Percentiles rank a stretch among this genome's conserved stretches.
These are phyloP conservation scores for Nephrotoma appendiculata DNA, from an alignment of 2,888 invertebrate genomes.

Conservation along the genomic window DNA sequence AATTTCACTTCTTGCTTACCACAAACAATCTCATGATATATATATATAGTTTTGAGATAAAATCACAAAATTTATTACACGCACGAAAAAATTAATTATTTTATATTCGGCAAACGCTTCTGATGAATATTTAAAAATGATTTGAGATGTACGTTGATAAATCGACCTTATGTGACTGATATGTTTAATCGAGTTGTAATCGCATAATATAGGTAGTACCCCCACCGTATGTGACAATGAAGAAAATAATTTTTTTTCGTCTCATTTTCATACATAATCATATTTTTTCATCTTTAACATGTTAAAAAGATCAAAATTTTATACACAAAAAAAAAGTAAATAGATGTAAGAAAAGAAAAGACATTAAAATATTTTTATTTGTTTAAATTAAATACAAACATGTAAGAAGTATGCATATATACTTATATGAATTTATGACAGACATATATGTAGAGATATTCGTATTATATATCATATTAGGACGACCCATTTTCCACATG, in stretches of 20 bases:
- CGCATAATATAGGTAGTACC: constrained; percentile 2
- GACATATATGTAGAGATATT: no score
- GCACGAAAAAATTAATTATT: background rate
- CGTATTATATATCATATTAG: no score
- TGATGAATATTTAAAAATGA: background rate
- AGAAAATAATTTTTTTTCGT: background rate
- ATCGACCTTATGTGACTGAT: background rate
- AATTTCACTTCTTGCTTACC: background rate
- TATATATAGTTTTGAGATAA: background rate
- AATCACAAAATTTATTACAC: background rate
- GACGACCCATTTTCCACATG: no score
- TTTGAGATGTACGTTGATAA: background rate
- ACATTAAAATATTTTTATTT: background rate
- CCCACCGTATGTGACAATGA: background rate
- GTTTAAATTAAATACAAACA: background rate
- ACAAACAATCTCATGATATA: background rate
- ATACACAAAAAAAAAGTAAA: background rate
- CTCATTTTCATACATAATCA: background rate
- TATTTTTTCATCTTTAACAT: background rate
- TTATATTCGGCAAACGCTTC: background rate
- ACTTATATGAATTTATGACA: background rate
- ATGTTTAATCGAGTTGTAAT: background rate
- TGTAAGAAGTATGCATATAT: background rate
- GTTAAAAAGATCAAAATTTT: background rate
- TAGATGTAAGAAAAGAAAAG: background rate